Percentiles rank a stretch among this genome's conserved stretches.
Conservation (phyloP, 92 coral and sea anemone genomes). For the Epizoanthus fatuus region DNA sequence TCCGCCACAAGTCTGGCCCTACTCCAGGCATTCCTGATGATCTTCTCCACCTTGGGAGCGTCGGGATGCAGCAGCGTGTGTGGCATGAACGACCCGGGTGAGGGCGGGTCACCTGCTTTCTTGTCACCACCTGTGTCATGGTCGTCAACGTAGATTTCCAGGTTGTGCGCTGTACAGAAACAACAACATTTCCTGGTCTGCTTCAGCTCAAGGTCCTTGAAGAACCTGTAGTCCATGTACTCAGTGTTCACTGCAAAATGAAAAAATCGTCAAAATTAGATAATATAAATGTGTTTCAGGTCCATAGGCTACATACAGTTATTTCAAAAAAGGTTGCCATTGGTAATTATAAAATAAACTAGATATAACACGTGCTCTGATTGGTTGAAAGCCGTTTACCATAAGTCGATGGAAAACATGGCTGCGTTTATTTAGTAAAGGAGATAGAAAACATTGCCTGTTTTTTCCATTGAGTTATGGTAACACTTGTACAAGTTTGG, state of each 20-base stretch:
- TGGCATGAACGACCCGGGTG: conserved; percentile 93
- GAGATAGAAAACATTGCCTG: no score
- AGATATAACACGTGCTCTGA: no score
- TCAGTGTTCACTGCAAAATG: conserved; percentile 81
- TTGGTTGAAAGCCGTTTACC: no score
- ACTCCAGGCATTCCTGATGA: conserved; percentile 97
- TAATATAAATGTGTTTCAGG: no score
- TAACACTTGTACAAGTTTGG: no score
- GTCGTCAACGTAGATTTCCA: conserved; percentile 95
- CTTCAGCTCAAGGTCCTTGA: conserved; percentile 97
- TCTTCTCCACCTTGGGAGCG: conserved; percentile 90
- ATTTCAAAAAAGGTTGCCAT: background rate
- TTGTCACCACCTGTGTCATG: conserved; percentile 86
- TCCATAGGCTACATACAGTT: no score
- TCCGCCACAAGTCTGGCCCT: conserved; percentile 94
- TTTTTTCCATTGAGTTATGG: no score
- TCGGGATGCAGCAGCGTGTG: conserved; percentile 97
- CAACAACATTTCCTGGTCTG: conserved; percentile 86
- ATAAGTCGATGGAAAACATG: no score
- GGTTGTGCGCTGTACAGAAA: conserved; percentile 87
- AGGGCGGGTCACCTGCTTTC: conserved; percentile 89
- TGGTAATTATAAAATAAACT: no score
- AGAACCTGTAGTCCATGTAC: conserved; percentile 97
- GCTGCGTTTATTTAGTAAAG: no score
- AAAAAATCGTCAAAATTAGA: background rate